Conservation (phyloP, 2,888 invertebrate species). For the Meteorus cinctellus region DNA sequence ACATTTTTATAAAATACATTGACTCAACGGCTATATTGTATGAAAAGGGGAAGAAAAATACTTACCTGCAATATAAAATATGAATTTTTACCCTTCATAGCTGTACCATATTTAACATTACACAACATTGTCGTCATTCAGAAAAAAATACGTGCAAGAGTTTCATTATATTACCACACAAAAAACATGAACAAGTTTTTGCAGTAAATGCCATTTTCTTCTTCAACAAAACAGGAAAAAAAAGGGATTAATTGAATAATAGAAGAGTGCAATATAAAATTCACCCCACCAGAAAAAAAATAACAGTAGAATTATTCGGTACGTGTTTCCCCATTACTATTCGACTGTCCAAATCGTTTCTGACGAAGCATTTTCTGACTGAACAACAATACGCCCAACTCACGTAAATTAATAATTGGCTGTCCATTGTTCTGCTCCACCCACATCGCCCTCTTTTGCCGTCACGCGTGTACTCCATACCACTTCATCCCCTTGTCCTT, state of each 20-base stretch:
- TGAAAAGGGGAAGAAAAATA: too few species aligned
- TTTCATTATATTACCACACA: too few species aligned
- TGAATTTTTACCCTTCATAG: too few species aligned
- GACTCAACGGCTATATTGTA: too few species aligned
- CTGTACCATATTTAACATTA: too few species aligned
- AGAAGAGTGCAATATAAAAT: neutral
- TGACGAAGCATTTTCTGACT: constrained; percentile 13
- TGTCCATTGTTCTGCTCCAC: constrained; percentile 31
- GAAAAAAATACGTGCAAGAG: too few species aligned
- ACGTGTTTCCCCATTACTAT: constrained; percentile 9
- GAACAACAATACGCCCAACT: constrained; percentile 28
- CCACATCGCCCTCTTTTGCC: constrained; percentile 8
- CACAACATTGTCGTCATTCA: too few species aligned
- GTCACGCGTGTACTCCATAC: constrained; percentile 27
- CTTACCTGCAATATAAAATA: too few species aligned
- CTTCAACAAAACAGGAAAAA: neutral
- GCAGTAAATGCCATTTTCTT: too few species aligned
- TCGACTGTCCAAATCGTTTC: constrained; percentile 11
- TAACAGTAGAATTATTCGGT: neutral
- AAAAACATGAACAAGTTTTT: too few species aligned
- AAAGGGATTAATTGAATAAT: neutral
- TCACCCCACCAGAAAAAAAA: neutral
- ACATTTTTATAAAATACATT: too few species aligned
- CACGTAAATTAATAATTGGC: constrained; percentile 51
- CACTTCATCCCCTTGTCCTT: constrained; percentile 26